Base-by-base conservation (phyloP, 2,797 vertebrate species). In the Pangasius mekongensis region DNA sequence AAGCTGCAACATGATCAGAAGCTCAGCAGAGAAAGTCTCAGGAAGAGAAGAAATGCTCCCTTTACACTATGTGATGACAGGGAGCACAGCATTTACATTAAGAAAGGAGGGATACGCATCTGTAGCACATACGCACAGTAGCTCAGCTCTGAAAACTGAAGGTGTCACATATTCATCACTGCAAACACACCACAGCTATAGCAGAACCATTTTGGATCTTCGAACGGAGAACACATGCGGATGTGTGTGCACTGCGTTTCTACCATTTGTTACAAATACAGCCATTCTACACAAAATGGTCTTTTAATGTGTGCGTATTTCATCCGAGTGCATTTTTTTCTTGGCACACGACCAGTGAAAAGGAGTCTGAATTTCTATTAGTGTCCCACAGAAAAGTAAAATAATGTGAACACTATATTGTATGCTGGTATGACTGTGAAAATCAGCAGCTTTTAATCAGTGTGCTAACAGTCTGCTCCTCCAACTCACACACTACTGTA, bases 81-180 rank as follows among this genome's bases (percentile, higher is more conserved):
- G 3, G 20, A 16, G 43, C 49, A 8, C 43, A 30, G 81, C 22
- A 13, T 62, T 76, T 24, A 86, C 33, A 66, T 14, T 52, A 66
- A 30, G 64, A 85, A 43, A 87, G 66, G 0, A 33, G 39, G 74
- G 81, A 58, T 52, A 43, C 22, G 30, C 22, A 84, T 86, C 88
- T 76, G n/a, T 13, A 80, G 60, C 62, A 69, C 64, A 84, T 33
- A 30, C 0, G 24, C 49, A 47, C 52, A 74, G 66, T 36, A 82
- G 64, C 33, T 56, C 33, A 74, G 56, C 52, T 62, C n/a, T 36
- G 36, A 71, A 60, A 76, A 71, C 67, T 64, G 69, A 89, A 87
- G 69, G 69, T 89, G 87, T 86, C 85, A 80, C 18, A 86, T 81
- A 88, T 89, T 84, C 52, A 88, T 91, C 87, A 88, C 49, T 71